Conservation (phyloP, 2,888 invertebrate species). For the Thera britannica region DNA sequence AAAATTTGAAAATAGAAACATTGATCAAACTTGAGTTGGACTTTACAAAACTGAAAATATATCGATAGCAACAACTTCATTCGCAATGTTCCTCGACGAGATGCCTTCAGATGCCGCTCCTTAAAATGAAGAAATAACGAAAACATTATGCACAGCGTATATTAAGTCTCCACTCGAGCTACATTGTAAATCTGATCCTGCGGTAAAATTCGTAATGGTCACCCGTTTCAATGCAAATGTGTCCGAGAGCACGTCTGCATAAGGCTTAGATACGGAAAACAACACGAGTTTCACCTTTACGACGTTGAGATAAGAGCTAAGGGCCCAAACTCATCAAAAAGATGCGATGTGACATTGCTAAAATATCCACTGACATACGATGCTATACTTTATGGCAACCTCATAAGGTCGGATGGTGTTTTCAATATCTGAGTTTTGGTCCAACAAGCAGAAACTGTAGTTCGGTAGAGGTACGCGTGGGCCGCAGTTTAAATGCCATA, state of each 20-base stretch:
- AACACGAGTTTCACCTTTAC: constrained; percentile 33
- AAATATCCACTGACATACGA: neutral
- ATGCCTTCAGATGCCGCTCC: constrained; percentile 5
- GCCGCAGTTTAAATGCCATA: constrained; percentile 48
- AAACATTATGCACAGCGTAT: constrained; percentile 16
- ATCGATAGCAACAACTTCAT: constrained; percentile 11
- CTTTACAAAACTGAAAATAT: constrained; percentile 5
- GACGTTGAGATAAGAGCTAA: constrained; percentile 20
- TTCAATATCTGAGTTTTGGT: neutral
- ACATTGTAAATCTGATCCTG: constrained; percentile 37
- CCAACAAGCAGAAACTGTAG: constrained; percentile 31
- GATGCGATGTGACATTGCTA: neutral
- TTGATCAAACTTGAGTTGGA: neutral
- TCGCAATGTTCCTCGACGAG: neutral
- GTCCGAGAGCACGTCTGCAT: constrained; percentile 40
- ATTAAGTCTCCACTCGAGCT: constrained; percentile 27
- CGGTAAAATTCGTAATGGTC: constrained; percentile 45
- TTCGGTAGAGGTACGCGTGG: constrained; percentile 47
- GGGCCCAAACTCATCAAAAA: neutral
- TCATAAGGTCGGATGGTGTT: neutral
- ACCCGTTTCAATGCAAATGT: constrained; percentile 53
- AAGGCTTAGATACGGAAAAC: constrained; percentile 26
- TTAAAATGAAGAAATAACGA: constrained; percentile 24
- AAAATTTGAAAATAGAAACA: constrained; percentile 18
- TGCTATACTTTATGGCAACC: neutral